Percentiles rank a stretch among this genome's conserved stretches.
Evolutionary conservation across 2,888 invertebrate genomes (phyloP).

Genomic region (Melieria picta): DNA sequence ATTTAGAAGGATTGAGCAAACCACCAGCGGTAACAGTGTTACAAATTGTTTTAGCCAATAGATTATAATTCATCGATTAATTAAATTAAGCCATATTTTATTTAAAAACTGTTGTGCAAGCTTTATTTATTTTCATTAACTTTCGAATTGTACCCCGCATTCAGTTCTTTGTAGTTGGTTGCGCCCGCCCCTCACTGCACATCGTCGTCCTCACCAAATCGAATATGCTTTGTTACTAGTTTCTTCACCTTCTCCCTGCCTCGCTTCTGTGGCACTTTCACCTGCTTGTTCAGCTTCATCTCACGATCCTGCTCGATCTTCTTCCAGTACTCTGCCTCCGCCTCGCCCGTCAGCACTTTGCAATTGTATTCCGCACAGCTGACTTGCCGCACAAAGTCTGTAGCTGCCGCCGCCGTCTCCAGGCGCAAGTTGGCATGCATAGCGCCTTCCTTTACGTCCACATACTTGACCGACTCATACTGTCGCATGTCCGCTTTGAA

Average conservation of each 20-base stretch:
- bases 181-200: not conserved
- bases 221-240: constrained; percentile 58
- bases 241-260: constrained; percentile 61
- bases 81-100: constrained; percentile 5
- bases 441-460: constrained; percentile 81
- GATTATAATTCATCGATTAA: constrained; percentile 15
- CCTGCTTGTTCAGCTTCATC: constrained; percentile 60
- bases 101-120: too few species aligned
- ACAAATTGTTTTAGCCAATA: constrained; percentile 2
- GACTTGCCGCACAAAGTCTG: constrained; percentile 53
- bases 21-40: not conserved
- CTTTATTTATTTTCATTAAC: too few species aligned
- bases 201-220: constrained; percentile 60
- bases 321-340: constrained; percentile 83
- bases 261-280: constrained; percentile 59
- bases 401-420: constrained; percentile 67
- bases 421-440: constrained; percentile 76
- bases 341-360: constrained; percentile 70
- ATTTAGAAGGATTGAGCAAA: constrained; percentile 69
- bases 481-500: constrained; percentile 76
- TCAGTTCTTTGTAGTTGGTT: not conserved
- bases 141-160: not conserved
- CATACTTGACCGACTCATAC: constrained; percentile 76
- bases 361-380: constrained; percentile 62
- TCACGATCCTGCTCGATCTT: constrained; percentile 74